A percentile compares a stretch with the other conserved stretches of the same genome.
Evolutionary conservation across 2,113 vertebrate genomes (phyloP).

Genomic region (Callocephalon fimbriatum): DNA sequence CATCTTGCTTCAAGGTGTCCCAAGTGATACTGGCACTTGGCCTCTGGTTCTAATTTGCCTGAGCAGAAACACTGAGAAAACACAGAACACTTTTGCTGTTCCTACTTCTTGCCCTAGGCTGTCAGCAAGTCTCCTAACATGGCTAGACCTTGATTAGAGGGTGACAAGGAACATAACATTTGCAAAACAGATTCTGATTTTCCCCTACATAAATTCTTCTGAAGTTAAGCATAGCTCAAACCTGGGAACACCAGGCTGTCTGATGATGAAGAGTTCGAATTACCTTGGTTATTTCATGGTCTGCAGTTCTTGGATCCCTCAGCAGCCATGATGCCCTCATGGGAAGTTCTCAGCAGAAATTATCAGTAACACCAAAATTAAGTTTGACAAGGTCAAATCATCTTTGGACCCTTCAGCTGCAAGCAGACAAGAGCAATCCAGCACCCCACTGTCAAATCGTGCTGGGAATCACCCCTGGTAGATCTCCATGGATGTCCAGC

Average conservation of each 20-base stretch:
- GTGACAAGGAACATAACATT: not conserved
- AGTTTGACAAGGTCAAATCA: not conserved
- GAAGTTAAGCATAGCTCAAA: not conserved
- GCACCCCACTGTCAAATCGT: not conserved
- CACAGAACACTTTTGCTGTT: not conserved
- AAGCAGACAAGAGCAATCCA: not conserved
- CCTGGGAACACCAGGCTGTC: not conserved
- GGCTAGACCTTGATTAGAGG: not conserved
- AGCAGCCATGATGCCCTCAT: not conserved
- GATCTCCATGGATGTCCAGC: not conserved
- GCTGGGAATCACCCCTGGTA: not conserved
- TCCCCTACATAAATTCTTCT: not conserved
- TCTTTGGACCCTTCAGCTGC: not conserved
- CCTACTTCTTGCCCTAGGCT: not conserved
- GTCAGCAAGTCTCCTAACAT: not conserved
- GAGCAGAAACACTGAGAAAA: conserved; percentile 1
- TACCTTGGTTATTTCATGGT: not conserved
- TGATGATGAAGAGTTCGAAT: not conserved
- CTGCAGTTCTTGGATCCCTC: not conserved
- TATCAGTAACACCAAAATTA: not conserved
- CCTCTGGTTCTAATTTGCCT: not conserved
- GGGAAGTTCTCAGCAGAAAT: not conserved
- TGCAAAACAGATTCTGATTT: not conserved
- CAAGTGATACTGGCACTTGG: not conserved
- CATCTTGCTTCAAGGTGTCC: conserved; percentile 37